Base-by-base conservation (phyloP, 1,140 invertebrate genomes). In the Penaeus chinensis region DNA sequence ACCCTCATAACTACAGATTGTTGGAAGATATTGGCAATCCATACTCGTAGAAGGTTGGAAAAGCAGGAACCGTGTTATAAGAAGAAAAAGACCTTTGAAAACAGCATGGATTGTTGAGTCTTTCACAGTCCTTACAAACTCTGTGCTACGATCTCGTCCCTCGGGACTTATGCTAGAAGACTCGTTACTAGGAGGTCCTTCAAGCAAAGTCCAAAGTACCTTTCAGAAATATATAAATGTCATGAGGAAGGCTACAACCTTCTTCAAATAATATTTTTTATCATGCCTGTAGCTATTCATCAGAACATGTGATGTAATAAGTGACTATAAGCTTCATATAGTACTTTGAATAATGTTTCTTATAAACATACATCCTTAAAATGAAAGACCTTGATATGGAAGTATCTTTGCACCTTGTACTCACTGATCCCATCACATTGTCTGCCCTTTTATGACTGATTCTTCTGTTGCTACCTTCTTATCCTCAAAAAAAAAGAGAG, bases 101-200 rank as follows among this genome's bases (percentile, higher is more conserved):
- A 27, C 42, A 65, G 63, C 22, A 60, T 85, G 84, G 84, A 85
- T 76, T 79, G 84, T 78, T 62, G 42, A 32, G 71, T 85, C 83
- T 78, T 85, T 85, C 84, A 79, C 24, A n/a, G 62, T 79, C 61
- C 66, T 37, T 62, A 71, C 62, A 65, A 65, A 66, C 74, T 62
- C 78, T 85, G 74, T 85, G 84, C 77, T 85, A 85, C 63, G 84
- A 85, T 85, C 84, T 85, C 84, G 84, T 79, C 74, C 76, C 84
- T 62, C 84, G 65, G 74, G 84, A 61, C 84, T 85, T 85, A 47
- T 85, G 84, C 78, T 65, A 78, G 76, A 42, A 79, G 76, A 42
- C 80, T 83, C 60, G 69, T 84, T 61, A 60, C 77, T 61, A 69
- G 82, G 69, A 76, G 69, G 47, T 62, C 32, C 42, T 71, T 61